Evolutionary conservation across 2,888 invertebrate genomes (phyloP), one percentile per base, ranked within the genome.

Genomic region (Teleogryllus oceanicus): DNA sequence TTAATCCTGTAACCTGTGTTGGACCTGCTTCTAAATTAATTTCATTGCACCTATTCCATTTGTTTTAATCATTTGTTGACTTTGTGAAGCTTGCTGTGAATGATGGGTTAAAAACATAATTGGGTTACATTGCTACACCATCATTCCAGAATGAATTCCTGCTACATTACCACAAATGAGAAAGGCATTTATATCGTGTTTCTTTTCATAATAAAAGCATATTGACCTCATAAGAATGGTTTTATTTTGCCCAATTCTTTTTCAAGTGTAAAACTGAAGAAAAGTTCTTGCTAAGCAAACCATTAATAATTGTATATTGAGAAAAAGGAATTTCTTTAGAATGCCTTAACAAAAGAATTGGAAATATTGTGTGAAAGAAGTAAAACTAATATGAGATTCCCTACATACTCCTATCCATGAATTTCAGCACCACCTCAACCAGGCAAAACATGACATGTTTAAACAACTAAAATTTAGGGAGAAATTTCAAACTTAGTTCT

Each of bases 131-230:
- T 62, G 37, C 37, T 37, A 62, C 11, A 62, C 62, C 62, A 62
- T 62, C 62, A 62, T 62, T 62, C 62, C 62, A 62, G 62, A n/a
- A 16, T 62, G n/a, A 62, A n/a, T 62, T 62, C n/a, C 16, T 62
- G 62, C n/a, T 18, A 62, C 62, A 62, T 62, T 62, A 18, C 62
- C 62, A 62, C 16, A 62, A 62, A 13, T 62, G n/a, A 18, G 13
- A 62, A 18, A 62, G 62, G 62, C 62, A 62, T 62, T 62, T 62
- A 62, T 62, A 62, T 62, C 13, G 16, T 62, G 62, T 62, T 62
- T 62, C 16, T 62, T 62, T 62, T 62, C 62, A 62, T 62, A 62
- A 62, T 62, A 62, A 62, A 62, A 62, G 62, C 62, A 13, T 62
- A 62, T 62, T 62, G 62, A 62, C 62, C 13, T 62, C 62, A 62